phyloP scores from a whole-genome alignment of 1,140 invertebrate species.

The Cylas formicarius region DNA sequence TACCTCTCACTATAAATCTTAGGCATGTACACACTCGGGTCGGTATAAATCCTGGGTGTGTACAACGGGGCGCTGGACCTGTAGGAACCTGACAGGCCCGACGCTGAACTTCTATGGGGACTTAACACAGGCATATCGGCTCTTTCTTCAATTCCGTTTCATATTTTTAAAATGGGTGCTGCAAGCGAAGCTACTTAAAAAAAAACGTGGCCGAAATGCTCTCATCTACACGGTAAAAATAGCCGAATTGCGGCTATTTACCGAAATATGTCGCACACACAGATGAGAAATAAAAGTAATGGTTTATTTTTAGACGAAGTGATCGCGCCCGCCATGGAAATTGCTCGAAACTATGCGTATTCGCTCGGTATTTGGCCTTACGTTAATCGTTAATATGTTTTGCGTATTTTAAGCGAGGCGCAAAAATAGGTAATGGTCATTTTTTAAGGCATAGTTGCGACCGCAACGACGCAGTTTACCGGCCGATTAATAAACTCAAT shows the following conservation, averaged over 20 bases:
- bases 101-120: constrained; percentile 43
- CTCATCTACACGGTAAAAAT: constrained; percentile 23
- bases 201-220: constrained; percentile 19
- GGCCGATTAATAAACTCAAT: too few species aligned
- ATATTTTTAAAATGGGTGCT: constrained; percentile 2
- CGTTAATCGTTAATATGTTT: too few species aligned
- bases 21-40: constrained; percentile 43
- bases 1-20: constrained; percentile 45
- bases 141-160: too few species aligned
- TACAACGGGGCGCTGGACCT: constrained; percentile 44
- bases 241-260: constrained; percentile 21
- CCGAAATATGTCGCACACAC: constrained; percentile 24
- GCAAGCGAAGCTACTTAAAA: not conserved
- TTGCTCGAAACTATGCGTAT: constrained; percentile 11
- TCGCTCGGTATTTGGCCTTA: too few species aligned
- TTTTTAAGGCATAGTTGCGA: too few species aligned
- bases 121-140: constrained; percentile 57
- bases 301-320: constrained; percentile 14
- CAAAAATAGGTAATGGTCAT: too few species aligned
- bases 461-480: too few species aligned
- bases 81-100: constrained; percentile 43
- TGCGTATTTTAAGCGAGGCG: too few species aligned
- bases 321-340: constrained; percentile 13
- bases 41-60: constrained; percentile 48
- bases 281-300: constrained; percentile 25